A percentile compares a stretch with the other conserved stretches of the same genome.
phyloP scores from a whole-genome alignment of 2,797 vertebrate genomes.

The Bryconaethiops microstoma region DNA sequence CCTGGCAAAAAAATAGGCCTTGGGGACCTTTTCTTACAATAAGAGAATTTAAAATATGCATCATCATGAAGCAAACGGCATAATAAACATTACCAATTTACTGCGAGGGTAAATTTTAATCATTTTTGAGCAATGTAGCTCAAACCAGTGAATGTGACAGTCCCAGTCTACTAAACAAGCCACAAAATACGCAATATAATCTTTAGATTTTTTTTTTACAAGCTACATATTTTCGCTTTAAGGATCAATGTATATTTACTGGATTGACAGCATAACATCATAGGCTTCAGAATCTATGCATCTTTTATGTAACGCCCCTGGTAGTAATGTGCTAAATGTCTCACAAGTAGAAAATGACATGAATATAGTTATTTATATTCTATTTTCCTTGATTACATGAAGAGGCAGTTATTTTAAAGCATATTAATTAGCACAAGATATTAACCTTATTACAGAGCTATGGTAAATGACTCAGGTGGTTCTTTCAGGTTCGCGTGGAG shows the following conservation, averaged over 20 bases:
- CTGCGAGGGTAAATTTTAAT: too few relatives aligned
- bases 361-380: background rate
- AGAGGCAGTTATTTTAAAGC: background rate
- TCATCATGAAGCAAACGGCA: too few relatives aligned
- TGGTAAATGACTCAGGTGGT: constrained; percentile 60
- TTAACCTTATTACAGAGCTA: constrained; percentile 48
- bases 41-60: too few relatives aligned
- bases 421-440: constrained; percentile 32
- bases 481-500: constrained; percentile 37
- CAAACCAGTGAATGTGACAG: too few relatives aligned
- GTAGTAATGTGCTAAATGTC: too few relatives aligned
- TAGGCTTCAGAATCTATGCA: background rate
- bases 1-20: background rate
- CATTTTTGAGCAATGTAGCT: too few relatives aligned
- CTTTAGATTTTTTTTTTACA: background rate
- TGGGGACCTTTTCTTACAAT: too few relatives aligned
- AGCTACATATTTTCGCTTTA: background rate
- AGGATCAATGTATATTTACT: background rate
- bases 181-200: too few relatives aligned
- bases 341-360: background rate
- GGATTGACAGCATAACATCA: background rate
- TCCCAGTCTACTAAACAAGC: too few relatives aligned
- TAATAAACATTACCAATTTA: too few relatives aligned
- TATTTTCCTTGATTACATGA: background rate
- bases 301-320: background rate